Evolutionary conservation across 2,888 invertebrate species (phyloP).

Genomic region (Limnephilus rhombicus): DNA sequence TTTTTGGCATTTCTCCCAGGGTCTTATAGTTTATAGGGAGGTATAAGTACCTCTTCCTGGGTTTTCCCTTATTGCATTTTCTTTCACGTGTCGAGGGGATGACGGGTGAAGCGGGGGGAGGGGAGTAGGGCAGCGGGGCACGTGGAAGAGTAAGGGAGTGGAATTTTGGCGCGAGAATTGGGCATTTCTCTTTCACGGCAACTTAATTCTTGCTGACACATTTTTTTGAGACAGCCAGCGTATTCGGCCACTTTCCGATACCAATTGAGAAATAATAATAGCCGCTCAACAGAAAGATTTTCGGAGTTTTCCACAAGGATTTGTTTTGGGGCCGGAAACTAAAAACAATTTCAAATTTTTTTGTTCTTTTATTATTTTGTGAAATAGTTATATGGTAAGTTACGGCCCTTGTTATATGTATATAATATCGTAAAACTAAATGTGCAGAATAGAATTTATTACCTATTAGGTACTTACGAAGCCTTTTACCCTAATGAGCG

Average conservation of each 20-base stretch:
- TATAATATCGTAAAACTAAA: too few species aligned
- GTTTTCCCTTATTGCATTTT: slow-evolving; percentile 42
- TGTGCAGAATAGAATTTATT: too few species aligned
- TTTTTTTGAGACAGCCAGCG: background rate
- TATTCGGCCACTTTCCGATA: background rate
- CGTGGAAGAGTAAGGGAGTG: slow-evolving; percentile 22
- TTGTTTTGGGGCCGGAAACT: background rate
- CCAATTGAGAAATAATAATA: background rate
- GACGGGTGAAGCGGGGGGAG: background rate
- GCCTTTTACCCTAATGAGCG: background rate
- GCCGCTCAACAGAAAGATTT: background rate
- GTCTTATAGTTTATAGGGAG: background rate
- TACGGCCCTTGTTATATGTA: too few species aligned
- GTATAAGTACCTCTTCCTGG: slow-evolving; percentile 3
- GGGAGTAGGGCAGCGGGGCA: slow-evolving; percentile 35
- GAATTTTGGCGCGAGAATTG: slow-evolving; percentile 6
- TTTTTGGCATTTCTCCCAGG: slow-evolving; percentile 32
- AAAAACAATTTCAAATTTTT: background rate
- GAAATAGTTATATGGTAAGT: background rate
- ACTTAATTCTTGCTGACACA: slow-evolving; percentile 37
- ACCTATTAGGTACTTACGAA: background rate
- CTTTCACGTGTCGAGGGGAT: slow-evolving; percentile 10
- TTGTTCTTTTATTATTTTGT: background rate
- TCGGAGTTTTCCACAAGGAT: background rate
- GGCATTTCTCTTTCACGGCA: background rate